Base-by-base conservation (phyloP, 2,797 vertebrate genomes). In the Poliocrania exsul region DNA sequence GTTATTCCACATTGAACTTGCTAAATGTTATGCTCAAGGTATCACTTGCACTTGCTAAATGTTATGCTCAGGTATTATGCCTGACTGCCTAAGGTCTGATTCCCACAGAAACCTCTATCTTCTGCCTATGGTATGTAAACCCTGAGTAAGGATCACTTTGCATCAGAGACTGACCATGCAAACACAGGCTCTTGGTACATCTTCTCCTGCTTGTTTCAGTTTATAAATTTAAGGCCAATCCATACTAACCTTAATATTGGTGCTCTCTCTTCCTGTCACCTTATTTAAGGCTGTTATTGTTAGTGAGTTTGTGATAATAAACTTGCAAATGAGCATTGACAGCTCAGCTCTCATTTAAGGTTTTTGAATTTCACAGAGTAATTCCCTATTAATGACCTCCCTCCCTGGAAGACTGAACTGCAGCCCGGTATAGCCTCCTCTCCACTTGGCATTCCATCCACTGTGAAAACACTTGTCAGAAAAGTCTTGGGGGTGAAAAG, bases 401-500 rank as follows among this genome's bases (percentile, higher is more conserved):
- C 0, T 47, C 35, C 26, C 38, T 65, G 28, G 46, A 79, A 69
- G 31, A 50, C 20, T 38, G 71, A 72, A 20, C n/a, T 46, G 40
- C 58, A 79, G 23, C 23, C 37, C 21, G 5, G 16, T 11, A 9
- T 3, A 23, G 61, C 21, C 35, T 58, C 19, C 61, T 66, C 28
- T 65, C 49, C 33, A 5, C 23, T 37, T 29, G 35, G 12, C n/a
- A 5, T 44, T 19, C 4, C 16, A 19, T 1, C 19, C 3, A 2
- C 17, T 31, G 37, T 28, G 53, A 61, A 72, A 78, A 84, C 18
- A 38, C 2, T 33, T 5, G 21, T 15, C 25, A 51, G 67, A 42
- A 60, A 50, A 74, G 13, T 5, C 19, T 6, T 0, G 4, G 10
- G 10, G 2, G 11, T 5, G 5, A 5, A 6, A 17, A 16, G n/a